phyloP scores from a whole-genome alignment of 2,888 invertebrate species.

The Seira sanloemensis region DNA sequence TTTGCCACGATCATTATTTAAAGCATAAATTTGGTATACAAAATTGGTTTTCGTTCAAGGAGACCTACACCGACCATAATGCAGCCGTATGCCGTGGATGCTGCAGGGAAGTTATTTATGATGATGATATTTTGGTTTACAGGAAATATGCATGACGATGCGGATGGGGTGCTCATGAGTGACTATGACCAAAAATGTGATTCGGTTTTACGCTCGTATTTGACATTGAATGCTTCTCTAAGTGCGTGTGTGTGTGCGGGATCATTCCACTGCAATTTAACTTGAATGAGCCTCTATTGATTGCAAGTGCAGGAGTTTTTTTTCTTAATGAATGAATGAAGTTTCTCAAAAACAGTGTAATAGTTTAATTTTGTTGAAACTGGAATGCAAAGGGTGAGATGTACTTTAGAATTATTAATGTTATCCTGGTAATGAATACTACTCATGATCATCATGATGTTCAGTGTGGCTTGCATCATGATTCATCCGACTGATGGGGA shows the following conservation, averaged over 20 bases:
- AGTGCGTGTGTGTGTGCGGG: not conserved
- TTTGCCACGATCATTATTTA: constrained; percentile 60
- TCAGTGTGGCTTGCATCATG: not conserved
- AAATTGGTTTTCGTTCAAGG: constrained; percentile 48
- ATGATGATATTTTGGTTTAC: constrained; percentile 56
- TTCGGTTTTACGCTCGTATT: not conserved
- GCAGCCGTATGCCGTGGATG: constrained; percentile 52
- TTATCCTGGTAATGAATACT: constrained; percentile 22
- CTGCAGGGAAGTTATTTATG: constrained; percentile 55
- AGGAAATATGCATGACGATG: constrained; percentile 43
- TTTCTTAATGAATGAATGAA: constrained; percentile 29
- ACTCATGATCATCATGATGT: not conserved
- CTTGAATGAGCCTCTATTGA: not conserved
- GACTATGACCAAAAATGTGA: constrained; percentile 16
- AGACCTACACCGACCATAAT: constrained; percentile 50
- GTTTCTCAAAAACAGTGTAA: constrained; percentile 2
- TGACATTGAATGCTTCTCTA: not conserved
- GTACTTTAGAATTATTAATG: not conserved
- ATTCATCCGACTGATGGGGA: too few species aligned
- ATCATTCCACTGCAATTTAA: not conserved
- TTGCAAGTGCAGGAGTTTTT: constrained; percentile 34
- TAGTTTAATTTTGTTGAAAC: too few species aligned
- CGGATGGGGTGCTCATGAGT: constrained; percentile 12
- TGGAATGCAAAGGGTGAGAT: not conserved
- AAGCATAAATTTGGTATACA: too few species aligned